Base-by-base conservation (phyloP, 2,888 invertebrate species). In the Zaprionus lineosus region DNA sequence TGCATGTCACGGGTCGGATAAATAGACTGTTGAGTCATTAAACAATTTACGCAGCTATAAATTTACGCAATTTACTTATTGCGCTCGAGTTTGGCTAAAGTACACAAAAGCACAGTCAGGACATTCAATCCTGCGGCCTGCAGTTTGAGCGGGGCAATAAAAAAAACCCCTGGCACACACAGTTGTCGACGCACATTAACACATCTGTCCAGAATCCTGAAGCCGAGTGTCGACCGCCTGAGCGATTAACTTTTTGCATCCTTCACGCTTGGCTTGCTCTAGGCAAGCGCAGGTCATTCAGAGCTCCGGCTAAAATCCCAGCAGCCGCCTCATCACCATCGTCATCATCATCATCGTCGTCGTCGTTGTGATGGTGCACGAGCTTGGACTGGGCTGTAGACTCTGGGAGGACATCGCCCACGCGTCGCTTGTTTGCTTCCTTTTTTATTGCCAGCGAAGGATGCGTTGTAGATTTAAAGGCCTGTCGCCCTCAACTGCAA, bases 61-160 rank as follows among this genome's bases (percentile, higher is more conserved):
- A 87, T 87, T 81, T 86, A 79, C 86, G 81, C 86, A 88, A 88
- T 87, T 87, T 86, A 85, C 85, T 87, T 87, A 87, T 75, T 69
- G 77, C 70, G 63, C 52, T 39, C 41, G 18, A 55, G 46, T 24
- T 59, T 53, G 43, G 48, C 58, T 33, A 59, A 51, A 69, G 52
- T 46, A 56, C 44, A 56, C 18, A 34, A 14, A n/a, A 18, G 33
- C 53, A 52, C 41, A 61, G n/a, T 16, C 24, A 34, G 21, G 15
- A 59, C 51, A 39, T 26, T 28, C 36, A 7, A 67, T 59, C 59
- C 65, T 50, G 51, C 50, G 48, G 43, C 64, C 64, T 29, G 26
- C 47, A 40, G 50, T 61, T 39, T 29, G 26, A 50, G 41, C 41
- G 28, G 51, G 67, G 74, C 61, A 77, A 86, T 85, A 86, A 87